Evolutionary conservation across 2,113 vertebrate species (phyloP).

Genomic region (Tragulus kanchil): DNA sequence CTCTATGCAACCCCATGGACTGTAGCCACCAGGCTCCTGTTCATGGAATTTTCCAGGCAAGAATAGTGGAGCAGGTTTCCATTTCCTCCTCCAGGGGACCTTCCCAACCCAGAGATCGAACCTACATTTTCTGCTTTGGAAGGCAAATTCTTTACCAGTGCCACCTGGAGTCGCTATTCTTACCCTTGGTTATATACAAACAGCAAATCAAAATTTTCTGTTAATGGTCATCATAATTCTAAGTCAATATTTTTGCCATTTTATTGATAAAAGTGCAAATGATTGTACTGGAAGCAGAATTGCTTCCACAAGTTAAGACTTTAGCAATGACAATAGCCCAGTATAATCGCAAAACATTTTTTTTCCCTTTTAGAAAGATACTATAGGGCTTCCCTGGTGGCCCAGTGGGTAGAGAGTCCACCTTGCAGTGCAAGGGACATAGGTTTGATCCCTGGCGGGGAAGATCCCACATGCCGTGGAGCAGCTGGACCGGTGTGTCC

Average conservation of each 20-base stretch:
- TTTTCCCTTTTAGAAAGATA: neutral
- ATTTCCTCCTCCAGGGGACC: neutral
- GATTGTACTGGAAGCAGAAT: conserved; percentile 2
- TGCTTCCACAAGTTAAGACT: conserved; percentile 37
- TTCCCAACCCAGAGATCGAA: neutral
- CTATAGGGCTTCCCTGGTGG: too few relatives aligned
- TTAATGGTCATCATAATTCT: neutral
- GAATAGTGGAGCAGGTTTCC: neutral
- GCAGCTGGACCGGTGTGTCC: too few relatives aligned
- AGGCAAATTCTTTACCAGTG: too few relatives aligned
- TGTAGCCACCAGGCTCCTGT: neutral
- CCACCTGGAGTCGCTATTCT: neutral
- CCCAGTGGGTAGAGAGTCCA: too few relatives aligned
- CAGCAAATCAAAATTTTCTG: neutral
- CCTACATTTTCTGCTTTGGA: too few relatives aligned
- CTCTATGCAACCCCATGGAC: neutral
- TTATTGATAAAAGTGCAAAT: neutral
- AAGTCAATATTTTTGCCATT: conserved; percentile 50
- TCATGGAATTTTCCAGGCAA: neutral
- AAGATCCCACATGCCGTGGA: too few relatives aligned
- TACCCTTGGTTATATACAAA: conserved; percentile 1
- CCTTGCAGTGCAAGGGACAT: too few relatives aligned
- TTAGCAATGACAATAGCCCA: neutral
- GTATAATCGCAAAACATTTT: neutral
- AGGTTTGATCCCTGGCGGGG: too few relatives aligned